phyloP scores from a whole-genome alignment of 2,797 vertebrate species.

The Podarcis siculus region DNA sequence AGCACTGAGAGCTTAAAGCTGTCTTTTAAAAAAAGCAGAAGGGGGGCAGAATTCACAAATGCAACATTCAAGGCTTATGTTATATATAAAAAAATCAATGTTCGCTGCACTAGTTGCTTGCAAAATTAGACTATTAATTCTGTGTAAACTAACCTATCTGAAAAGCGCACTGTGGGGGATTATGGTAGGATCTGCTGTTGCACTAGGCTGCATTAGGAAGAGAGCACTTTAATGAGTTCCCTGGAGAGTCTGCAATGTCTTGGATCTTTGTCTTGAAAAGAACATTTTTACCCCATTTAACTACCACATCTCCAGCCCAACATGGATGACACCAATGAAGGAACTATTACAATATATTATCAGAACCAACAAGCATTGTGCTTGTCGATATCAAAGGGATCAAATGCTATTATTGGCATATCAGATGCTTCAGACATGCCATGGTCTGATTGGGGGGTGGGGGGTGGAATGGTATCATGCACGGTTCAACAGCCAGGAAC shows the following conservation, averaged over 20 bases:
- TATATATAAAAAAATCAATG: slow-evolving; percentile 55
- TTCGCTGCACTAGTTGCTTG: slow-evolving; percentile 56
- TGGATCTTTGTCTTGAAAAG: slow-evolving; percentile 59
- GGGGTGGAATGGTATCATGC: slow-evolving; percentile 27
- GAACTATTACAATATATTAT: slow-evolving; percentile 50
- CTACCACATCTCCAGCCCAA: slow-evolving; percentile 38
- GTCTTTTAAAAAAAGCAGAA: slow-evolving; percentile 1
- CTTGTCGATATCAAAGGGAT: slow-evolving; percentile 41
- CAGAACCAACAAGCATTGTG: slow-evolving; percentile 23
- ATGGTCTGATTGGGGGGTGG: not conserved
- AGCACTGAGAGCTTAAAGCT: slow-evolving; percentile 40
- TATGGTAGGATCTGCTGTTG: slow-evolving; percentile 64
- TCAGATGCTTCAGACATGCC: slow-evolving; percentile 16
- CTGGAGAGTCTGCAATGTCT: slow-evolving; percentile 62
- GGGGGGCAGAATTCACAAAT: slow-evolving; percentile 40
- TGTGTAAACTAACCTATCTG: slow-evolving; percentile 76
- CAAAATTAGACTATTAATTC: slow-evolving; percentile 79
- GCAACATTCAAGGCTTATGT: slow-evolving; percentile 30
- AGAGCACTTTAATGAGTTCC: slow-evolving; percentile 77
- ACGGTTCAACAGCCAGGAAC: not conserved
- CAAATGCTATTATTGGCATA: slow-evolving; percentile 25
- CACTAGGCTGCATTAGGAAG: slow-evolving; percentile 59
- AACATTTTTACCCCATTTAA: slow-evolving; percentile 69
- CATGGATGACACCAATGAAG: slow-evolving; percentile 5
- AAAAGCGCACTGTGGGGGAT: slow-evolving; percentile 60